Evolutionary conservation across 2,888 invertebrate genomes (phyloP).

Genomic region (Chaetoderma sp.): DNA sequence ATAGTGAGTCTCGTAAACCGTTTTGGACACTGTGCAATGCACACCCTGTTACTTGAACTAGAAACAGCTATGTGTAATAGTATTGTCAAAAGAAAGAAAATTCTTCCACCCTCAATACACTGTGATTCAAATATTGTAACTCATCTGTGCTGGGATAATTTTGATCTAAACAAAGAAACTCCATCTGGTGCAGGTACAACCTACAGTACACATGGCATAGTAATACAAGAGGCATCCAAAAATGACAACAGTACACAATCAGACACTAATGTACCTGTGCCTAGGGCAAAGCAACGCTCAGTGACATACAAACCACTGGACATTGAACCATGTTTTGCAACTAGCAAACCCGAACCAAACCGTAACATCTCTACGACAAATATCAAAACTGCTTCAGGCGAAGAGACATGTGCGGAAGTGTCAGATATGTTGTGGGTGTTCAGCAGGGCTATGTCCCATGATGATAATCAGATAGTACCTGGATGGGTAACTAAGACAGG

Average conservation of each 20-base stretch:
- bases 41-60: not conserved
- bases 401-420: not conserved
- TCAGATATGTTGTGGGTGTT: constrained; percentile 1
- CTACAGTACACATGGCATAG: not conserved
- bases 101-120: not conserved
- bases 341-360: constrained; percentile 19
- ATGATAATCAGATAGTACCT: constrained; percentile 5
- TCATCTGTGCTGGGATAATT: not conserved
- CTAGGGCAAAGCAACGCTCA: not conserved
- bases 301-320: constrained; percentile 1
- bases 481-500: constrained; percentile 30
- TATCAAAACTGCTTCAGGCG: not conserved
- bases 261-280: not conserved
- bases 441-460: not conserved
- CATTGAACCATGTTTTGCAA: constrained; percentile 24
- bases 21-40: not conserved
- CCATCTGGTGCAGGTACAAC: constrained; percentile 17
- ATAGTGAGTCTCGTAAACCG: not conserved
- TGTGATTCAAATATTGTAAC: not conserved
- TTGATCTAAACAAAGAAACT: not conserved
- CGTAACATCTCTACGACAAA: not conserved
- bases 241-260: not conserved
- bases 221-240: not conserved
- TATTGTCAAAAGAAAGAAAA: not conserved
- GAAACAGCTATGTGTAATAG: not conserved